Percentiles rank a stretch among this genome's conserved stretches.
phyloP scores from a whole-genome alignment of 2,797 vertebrate species.

The Acipenser oxyrinchus region DNA sequence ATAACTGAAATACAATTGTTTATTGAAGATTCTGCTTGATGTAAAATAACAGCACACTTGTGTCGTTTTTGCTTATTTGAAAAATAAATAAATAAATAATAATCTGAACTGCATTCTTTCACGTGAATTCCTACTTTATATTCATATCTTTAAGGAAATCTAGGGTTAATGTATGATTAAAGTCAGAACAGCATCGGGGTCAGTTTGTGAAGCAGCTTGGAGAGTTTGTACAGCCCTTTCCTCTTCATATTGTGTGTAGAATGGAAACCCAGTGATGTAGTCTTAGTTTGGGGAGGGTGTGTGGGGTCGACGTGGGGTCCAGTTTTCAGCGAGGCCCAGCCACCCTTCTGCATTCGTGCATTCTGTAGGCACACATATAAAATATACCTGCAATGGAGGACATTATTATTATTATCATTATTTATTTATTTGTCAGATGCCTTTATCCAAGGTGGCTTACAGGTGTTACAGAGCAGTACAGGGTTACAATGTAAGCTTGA shows the following conservation, averaged over 20 bases:
- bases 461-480: too few relatives aligned
- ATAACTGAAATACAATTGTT: background rate
- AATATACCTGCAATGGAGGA: slow-evolving; percentile 63
- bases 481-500: too few relatives aligned
- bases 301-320: slow-evolving; percentile 1
- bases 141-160: background rate
- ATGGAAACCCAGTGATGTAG: background rate
- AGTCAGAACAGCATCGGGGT: background rate
- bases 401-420: background rate
- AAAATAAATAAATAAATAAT: background rate
- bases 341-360: slow-evolving; percentile 69
- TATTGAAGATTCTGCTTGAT: background rate
- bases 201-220: background rate
- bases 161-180: background rate
- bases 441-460: too few relatives aligned
- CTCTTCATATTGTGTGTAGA: slow-evolving; percentile 8
- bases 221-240: slow-evolving; percentile 8
- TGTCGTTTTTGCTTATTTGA: too few relatives aligned
- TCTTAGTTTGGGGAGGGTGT: background rate
- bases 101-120: background rate
- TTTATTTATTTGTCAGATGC: too few relatives aligned
- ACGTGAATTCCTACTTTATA: background rate
- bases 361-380: slow-evolving; percentile 80
- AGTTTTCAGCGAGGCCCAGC: slow-evolving; percentile 51
- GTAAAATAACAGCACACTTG: background rate